Evolutionary conservation across 2,797 vertebrate genomes (phyloP), one percentile per base, ranked within the genome.

Genomic region (Anolis apletophallus): DNA sequence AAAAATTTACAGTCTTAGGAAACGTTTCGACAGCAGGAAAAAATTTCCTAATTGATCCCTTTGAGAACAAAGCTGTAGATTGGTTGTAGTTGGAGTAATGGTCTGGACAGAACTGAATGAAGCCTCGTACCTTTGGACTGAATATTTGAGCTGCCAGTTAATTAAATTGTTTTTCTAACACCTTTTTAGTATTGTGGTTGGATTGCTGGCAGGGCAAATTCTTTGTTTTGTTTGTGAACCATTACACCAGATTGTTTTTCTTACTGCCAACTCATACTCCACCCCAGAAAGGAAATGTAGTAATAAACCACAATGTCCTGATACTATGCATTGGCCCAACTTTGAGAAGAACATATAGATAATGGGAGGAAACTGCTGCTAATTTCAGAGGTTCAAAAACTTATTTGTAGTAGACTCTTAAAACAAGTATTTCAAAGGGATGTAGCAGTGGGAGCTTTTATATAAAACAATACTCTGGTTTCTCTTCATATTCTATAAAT

Each of bases 221-320:
- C 52, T 59, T 54, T 7, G 57, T 26, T 32, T 69, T 40, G 46
- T 79, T 40, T 82, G 40, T 36, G 64, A 54, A 79, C 68, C n/a
- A 23, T 78, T 72, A n/a, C n/a, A 52, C 23, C 11, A 14, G 55
- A 2, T 40, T 77, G 72, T 71, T 78, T 79, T 83, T 79, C 80
- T 83, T 72, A 23, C n/a, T 64, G 12, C 23, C 34, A 23, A 54
- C 78, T 64, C 16, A 2, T 61, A 50, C 74, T 36, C 67, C 61
- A 29, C 52, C 73, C 81, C 78, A n/a, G 81, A 83, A 61, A 52
- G 80, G 73, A 87, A 83, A n/a, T 79, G 67, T 72, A 64, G 36
- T 79, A 87, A 61, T 34, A 82, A 78, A 2, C 86, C 54, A 61
- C 36, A n/a, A 14, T 52, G 74, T 68, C 46, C 8, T 36, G 46